Evolutionary conservation across 2,888 invertebrate species (phyloP), one percentile per base, ranked within the genome.

Genomic region (Linnaemya vulpina): DNA sequence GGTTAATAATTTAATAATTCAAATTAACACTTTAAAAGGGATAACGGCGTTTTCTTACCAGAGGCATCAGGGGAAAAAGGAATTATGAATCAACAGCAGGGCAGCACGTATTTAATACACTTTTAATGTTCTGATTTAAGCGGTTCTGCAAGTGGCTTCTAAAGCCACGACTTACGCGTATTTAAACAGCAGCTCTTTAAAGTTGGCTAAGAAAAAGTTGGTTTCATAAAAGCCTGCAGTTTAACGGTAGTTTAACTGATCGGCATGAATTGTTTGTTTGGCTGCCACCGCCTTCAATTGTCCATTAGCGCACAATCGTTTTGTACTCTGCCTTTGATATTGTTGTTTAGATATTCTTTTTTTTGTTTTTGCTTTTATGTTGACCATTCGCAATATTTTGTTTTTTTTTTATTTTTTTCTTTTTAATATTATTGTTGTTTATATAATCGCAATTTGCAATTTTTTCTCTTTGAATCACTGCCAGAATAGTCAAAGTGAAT

Each of bases 401-500:
- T n/a, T n/a, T n/a, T n/a, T n/a, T n/a, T n/a, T n/a, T n/a, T n/a
- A n/a, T n/a, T n/a, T n/a, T 55, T 53, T 40, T 51, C 35, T 53
- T 40, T 51, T 38, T 40, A 30, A 40, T 73, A 38, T 49, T 65
- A 40, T 67, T 76, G 49, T 68, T 60, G 49, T 77, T 49, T 60
- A 60, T 70, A 20, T 67, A 67, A 46, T 60, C 40, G 60, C 68
- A 17, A 38, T 71, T 7, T 25, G n/a, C n/a, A n/a, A n/a, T 46
- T 67, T 67, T 25, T 58, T 67, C 40, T 76, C 51, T 79, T 76
- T 67, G 67, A 84, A 40, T 73, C 67, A 63, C 81, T 81, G 76
- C 73, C 67, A 77, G 73, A 84, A 81, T 73, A 84, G 84, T 81
- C 81, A 84, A 84, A 81, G 84, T 84, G 43, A 73, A 80, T 73